Base-by-base conservation (phyloP, 2,113 vertebrate genomes). In the Amazona vittata region DNA sequence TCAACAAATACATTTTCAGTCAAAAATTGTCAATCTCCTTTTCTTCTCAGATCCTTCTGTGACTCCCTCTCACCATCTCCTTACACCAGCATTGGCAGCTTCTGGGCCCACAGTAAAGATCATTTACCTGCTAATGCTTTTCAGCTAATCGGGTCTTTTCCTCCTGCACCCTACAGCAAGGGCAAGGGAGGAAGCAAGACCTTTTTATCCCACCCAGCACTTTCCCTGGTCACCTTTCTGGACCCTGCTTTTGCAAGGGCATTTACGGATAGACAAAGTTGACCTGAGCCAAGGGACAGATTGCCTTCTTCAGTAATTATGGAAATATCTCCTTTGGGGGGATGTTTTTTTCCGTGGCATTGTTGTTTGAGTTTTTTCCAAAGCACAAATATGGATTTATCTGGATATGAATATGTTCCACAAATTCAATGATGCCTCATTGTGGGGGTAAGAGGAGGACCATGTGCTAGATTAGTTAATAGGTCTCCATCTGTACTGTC, bases 401-500 rank as follows among this genome's bases (percentile, higher is more conserved):
- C 65, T 95, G 94, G 60, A 92, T 0, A 0, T 74, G 85, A 94
- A 79, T 82, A 82, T 50, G 65, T 94, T 95, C 83, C 70, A 92
- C 52, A 96, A 94, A 95, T 94, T 95, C 93, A 94, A 89, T 89
- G 89, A 93, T 94, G 65, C 68, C 74, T 93, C 52, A 85, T 85
- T 0, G 0, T 79, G 26, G 57, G 68, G 60, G 73, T 68, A 91
- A 95, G 65, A 89, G 78, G 5, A 73, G 52, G 33, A 94, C 47
- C 1, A 0, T 77, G 53, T 3, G 2, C 53, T 69, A 76, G 70
- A 91, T 94, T 94, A 83, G 81, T 91, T 96, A 94, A 95, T 91
- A 89, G 92, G 89, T 91, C 89, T 96, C 93, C 91, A 85, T 91
- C 93, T 94, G 74, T 77, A 95, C 74, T 91, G 89, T 93, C 95